Evolutionary conservation across 2,797 vertebrate genomes (phyloP), one percentile per base, ranked within the genome.

Genomic region (Setipinna tenuifilis): DNA sequence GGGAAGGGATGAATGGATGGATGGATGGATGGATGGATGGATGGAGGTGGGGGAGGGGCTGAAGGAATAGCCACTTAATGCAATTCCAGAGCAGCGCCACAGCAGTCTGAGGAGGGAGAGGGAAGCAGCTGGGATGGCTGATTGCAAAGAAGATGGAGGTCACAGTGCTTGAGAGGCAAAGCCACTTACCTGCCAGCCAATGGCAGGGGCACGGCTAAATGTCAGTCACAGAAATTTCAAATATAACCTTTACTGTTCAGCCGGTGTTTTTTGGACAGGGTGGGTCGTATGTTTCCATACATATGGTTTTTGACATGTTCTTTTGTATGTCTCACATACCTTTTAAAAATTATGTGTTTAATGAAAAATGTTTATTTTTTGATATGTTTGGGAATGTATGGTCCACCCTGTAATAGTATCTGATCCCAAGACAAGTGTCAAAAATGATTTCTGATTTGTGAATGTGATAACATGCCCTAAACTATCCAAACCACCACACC

Each of bases 121-220:
- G 2, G 83, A 84, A 88, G 6, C 0, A 44, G 57, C 87, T 82
- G 16, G 0, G 14, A 87, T 85, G 48, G 83, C 28, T 82, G 87
- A 80, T 83, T 89, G 71, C 85, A 83, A 59, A 82, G 44, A 90
- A 90, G 86, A 83, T 25, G 5, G 41, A 83, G 84, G 48, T 78
- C 71, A 78, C 71, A 19, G 57, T 58, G 25, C 48, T 9, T 28
- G 1, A 19, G 58, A 6, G 44, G 54, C 35, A 78, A 57, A 82
- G n/a, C 46, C 59, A 11, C 31, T 78, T 78, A 78, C 16, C 7
- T 54, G 54, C 58, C 58, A 86, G 75, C 86, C 68, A 87, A 86
- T 78, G 31, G 16, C 35, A 78, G 35, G 7, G 35, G 17, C 71
- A 6, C 71, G 7, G 21, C 31, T 78, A 78, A 78, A 78, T 41